Conservation (phyloP, 2,888 invertebrate species). For the Muscina levida region DNA sequence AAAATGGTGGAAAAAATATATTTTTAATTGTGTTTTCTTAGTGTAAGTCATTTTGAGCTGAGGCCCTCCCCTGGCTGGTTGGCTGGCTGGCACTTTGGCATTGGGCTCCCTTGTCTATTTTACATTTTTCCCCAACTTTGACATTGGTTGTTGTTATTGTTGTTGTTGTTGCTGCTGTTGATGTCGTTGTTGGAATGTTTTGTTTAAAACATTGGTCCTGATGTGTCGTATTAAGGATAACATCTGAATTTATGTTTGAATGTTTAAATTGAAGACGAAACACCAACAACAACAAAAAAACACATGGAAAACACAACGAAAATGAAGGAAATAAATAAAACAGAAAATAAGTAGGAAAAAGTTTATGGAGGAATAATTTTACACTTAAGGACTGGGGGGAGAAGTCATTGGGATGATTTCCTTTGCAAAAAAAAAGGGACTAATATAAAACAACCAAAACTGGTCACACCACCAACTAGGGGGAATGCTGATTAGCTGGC, state of each 20-base stretch:
- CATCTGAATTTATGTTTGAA: slow-evolving; percentile 54
- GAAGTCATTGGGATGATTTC: neutral
- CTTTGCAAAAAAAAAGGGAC: neutral
- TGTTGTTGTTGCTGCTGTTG: neutral
- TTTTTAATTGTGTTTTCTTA: slow-evolving; percentile 58
- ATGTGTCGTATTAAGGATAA: slow-evolving; percentile 44
- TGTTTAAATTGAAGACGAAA: neutral
- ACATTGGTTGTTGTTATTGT: neutral
- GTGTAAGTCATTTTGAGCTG: slow-evolving; percentile 38
- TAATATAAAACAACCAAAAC: slow-evolving; percentile 1
- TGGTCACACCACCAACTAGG: neutral
- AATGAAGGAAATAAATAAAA: slow-evolving; percentile 12
- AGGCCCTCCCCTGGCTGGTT: neutral
- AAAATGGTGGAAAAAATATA: slow-evolving; percentile 49
- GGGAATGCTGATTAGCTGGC: slow-evolving; percentile 9
- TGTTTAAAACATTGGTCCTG: slow-evolving; percentile 21
- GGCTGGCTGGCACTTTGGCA: neutral
- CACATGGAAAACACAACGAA: neutral
- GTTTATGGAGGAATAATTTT: neutral
- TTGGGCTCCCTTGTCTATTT: slow-evolving; percentile 25
- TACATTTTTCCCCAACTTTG: neutral
- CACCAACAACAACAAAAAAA: neutral
- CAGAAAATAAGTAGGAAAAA: slow-evolving; percentile 9
- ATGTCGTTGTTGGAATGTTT: slow-evolving; percentile 34
- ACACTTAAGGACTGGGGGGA: neutral